Base-by-base conservation (phyloP, 2,113 vertebrate genomes). In the Prionailurus viverrinus region DNA sequence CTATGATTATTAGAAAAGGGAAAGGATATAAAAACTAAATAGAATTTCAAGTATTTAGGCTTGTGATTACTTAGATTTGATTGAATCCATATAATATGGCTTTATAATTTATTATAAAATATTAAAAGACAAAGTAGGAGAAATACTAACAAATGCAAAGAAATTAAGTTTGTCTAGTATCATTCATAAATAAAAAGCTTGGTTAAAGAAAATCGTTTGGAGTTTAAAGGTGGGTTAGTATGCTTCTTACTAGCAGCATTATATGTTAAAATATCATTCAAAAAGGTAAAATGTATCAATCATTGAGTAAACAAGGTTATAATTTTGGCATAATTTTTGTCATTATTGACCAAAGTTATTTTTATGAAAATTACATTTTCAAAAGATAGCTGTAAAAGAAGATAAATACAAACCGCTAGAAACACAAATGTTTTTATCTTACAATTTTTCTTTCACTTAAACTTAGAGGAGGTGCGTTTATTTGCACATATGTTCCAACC, bases 331-430 rank as follows among this genome's bases (percentile, higher is more conserved):
- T 29, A 87, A 63, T 66, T 84, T 92, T 91, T 83, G 19, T 68
- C 83, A 89, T 80, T 92, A 94, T 85, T 91, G 58, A 84, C 41
- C 18, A 58, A 89, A 93, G 51, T 69, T 97, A 92, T 95, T 93
- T 93, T 98, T 93, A 95, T 98, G 94, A 10, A 97, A 97, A 97
- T 89, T 13, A 82, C 11, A 29, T 91, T 89, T 27, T 93, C 76
- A 80, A 87, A 83, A 90, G 63, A 31, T 33, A 29, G 23, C 51
- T 73, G 13, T 93, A 39, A 78, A 96, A 93, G 63, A 68, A 92
- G 65, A 85, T 86, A 45, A 79, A 90, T 68, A 68, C 36, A 83
- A 95, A 73, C 11, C 63, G 12, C n/a, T 83, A 53, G 83, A 96
- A 92, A 87, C 71, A 95, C 14, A 96, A 66, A 53, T 66, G 3